These are phyloP conservation scores for Diaperis boleti DNA, from an alignment of 2,888 invertebrate species.

Conservation along the genomic window DNA sequence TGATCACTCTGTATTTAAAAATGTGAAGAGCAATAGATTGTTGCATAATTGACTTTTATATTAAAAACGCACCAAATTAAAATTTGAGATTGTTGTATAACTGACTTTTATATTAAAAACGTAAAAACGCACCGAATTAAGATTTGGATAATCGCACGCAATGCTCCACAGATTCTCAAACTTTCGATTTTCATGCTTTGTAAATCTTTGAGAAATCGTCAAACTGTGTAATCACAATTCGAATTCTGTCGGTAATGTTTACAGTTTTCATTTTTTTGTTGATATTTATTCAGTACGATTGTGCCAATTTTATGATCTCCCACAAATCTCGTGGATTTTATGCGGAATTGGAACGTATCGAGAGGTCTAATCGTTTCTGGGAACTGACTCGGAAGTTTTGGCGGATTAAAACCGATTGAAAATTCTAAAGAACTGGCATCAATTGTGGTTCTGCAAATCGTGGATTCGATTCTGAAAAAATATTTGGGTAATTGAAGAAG, in stretches of 20 bases:
- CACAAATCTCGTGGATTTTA: background rate
- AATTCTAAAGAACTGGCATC: background rate
- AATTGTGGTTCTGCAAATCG: background rate
- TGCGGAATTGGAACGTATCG: background rate
- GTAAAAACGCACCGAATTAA: too few species aligned
- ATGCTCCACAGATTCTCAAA: conserved; percentile 53
- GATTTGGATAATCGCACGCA: too few species aligned
- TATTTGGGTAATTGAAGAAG: conserved; percentile 5
- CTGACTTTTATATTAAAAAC: too few species aligned
- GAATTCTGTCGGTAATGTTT: conserved; percentile 37
- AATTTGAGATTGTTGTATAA: too few species aligned
- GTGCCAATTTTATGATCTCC: conserved; percentile 16
- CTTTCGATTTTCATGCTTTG: conserved; percentile 57
- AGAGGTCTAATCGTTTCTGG: background rate
- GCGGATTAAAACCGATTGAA: background rate
- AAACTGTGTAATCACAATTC: conserved; percentile 47
- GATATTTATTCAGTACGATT: conserved; percentile 18
- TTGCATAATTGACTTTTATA: too few species aligned
- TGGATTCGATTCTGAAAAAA: background rate
- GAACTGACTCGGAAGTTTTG: background rate
- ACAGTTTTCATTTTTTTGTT: conserved; percentile 49
- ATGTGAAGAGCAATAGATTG: too few species aligned
- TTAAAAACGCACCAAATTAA: too few species aligned
- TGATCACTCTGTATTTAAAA: too few species aligned
- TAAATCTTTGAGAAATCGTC: conserved; percentile 53